Conservation (phyloP, 1,140 invertebrate genomes). For the Subanguina moxae region DNA sequence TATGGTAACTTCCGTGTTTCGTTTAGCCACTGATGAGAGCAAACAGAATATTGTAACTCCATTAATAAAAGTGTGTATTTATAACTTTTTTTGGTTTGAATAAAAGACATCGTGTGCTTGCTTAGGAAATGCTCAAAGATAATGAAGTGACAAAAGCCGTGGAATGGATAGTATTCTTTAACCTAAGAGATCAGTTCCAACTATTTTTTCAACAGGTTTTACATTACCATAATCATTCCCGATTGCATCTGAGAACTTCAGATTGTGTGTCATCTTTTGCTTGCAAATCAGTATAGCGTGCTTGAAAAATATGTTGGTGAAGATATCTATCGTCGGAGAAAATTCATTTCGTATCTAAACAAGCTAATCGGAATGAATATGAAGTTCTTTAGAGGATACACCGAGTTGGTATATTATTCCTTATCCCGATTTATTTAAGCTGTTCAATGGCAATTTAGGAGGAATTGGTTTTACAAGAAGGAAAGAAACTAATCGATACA, state of each 20-base stretch:
- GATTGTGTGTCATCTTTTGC: slow-evolving; percentile 22
- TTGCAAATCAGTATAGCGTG: slow-evolving; percentile 7
- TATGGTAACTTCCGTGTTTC: too few species aligned
- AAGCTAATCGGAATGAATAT: slow-evolving; percentile 12
- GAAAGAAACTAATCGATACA: too few species aligned
- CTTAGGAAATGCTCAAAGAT: not conserved
- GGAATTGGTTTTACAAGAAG: too few species aligned
- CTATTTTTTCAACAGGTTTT: not conserved
- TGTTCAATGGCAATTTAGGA: too few species aligned
- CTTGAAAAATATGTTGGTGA: slow-evolving; percentile 23
- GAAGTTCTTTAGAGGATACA: not conserved
- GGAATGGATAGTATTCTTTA: slow-evolving; percentile 19
- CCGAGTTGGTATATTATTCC: not conserved
- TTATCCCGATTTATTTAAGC: too few species aligned
- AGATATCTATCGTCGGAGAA: slow-evolving; percentile 8
- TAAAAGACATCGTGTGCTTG: not conserved
- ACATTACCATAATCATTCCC: too few species aligned
- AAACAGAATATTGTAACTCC: not conserved
- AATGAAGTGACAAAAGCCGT: slow-evolving; percentile 20
- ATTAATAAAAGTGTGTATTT: not conserved
- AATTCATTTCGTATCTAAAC: slow-evolving; percentile 22
- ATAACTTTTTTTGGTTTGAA: not conserved
- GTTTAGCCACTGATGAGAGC: too few species aligned
- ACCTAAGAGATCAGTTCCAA: slow-evolving; percentile 20
- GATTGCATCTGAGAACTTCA: not conserved